Conservation (phyloP, 53 echinoderm and acorn worm genomes). For the Paracentrotus lividus region DNA sequence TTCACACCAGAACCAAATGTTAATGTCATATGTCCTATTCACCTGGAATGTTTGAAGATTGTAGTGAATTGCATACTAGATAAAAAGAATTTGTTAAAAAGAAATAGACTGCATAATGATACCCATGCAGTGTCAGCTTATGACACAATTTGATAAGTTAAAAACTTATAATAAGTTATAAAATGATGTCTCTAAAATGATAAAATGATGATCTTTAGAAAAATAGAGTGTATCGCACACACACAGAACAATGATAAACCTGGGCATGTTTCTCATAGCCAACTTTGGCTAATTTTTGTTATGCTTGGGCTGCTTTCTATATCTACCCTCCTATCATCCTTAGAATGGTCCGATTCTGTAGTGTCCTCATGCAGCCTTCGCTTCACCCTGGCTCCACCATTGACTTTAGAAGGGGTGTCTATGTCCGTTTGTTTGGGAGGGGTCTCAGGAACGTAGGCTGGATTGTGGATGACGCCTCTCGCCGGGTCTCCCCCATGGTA, state of each 20-base stretch:
- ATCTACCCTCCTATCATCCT: background rate
- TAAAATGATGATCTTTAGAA: background rate
- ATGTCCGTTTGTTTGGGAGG: slow-evolving; percentile 62
- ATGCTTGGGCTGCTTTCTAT: slow-evolving; percentile 2
- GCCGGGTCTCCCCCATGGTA: background rate
- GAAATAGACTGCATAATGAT: background rate
- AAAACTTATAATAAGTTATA: background rate
- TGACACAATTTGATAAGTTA: background rate
- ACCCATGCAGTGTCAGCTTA: too few species aligned
- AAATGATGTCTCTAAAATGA: background rate
- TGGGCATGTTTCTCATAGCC: background rate
- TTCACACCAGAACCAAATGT: too few species aligned
- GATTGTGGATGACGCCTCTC: slow-evolving; percentile 68
- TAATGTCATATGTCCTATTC: too few species aligned
- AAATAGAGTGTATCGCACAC: background rate
- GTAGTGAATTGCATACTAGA: background rate
- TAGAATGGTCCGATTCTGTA: background rate
- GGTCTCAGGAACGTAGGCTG: slow-evolving; percentile 81
- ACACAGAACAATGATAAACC: background rate
- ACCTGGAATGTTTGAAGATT: background rate
- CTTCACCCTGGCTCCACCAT: slow-evolving; percentile 24
- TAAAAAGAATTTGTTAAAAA: background rate
- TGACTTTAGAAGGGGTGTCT: slow-evolving; percentile 8
- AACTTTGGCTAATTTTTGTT: slow-evolving; percentile 54
- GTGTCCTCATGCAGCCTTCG: background rate